These are phyloP conservation scores for Phalacrocorax pelagicus DNA, from an alignment of 2,113 vertebrate species.

Conservation along the genomic window DNA sequence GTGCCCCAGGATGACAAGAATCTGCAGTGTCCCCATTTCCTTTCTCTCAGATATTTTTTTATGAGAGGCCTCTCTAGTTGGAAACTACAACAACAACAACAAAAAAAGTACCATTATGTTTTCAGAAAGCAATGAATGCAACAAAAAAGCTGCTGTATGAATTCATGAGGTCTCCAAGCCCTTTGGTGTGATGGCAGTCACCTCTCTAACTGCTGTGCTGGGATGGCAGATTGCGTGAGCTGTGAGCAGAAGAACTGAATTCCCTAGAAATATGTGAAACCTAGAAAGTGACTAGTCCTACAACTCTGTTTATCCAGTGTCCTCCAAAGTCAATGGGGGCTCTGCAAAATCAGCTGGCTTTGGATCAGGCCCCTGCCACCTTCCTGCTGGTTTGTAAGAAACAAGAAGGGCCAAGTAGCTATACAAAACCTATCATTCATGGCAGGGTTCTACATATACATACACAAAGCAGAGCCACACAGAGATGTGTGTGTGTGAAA, in stretches of 20 bases:
- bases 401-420: not conserved
- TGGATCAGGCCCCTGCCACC: not conserved
- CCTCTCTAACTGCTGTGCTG: not conserved
- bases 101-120: not conserved
- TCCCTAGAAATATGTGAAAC: not conserved
- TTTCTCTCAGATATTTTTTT: not conserved
- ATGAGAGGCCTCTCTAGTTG: not conserved
- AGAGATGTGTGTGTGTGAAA: not conserved
- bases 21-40: not conserved
- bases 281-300: not conserved
- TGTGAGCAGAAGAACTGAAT: not conserved
- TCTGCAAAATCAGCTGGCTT: not conserved
- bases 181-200: not conserved
- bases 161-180: rapidly evolving
- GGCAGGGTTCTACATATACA: not conserved
- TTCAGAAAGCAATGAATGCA: not conserved
- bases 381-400: not conserved
- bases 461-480: not conserved
- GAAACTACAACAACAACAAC: not conserved
- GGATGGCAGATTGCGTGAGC: not conserved
- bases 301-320: not conserved
- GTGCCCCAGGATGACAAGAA: not conserved
- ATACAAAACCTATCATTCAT: not conserved
- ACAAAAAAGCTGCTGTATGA: not conserved
- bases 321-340: not conserved